Conservation (phyloP, 2,797 vertebrate genomes). For the Orientallactaga sibirica region DNA sequence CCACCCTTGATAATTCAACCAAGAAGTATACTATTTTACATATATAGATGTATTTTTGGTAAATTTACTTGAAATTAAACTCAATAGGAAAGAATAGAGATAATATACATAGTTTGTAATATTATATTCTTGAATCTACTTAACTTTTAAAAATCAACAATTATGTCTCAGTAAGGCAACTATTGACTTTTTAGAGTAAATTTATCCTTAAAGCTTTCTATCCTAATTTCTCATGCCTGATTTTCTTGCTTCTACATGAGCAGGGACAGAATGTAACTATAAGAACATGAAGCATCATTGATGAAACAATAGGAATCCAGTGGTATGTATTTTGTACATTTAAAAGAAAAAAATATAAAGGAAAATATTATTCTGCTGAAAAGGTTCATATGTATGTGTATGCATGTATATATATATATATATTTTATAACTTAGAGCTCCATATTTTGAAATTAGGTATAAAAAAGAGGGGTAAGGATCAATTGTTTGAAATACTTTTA, state of each 20-base stretch:
- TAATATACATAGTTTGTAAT: constrained; percentile 15
- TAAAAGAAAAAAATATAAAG: neutral
- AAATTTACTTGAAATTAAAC: neutral
- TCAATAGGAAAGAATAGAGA: neutral
- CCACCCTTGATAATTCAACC: neutral
- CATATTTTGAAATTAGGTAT: neutral
- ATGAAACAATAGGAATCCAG: neutral
- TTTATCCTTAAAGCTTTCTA: neutral
- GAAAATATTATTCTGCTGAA: neutral
- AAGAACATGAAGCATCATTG: neutral
- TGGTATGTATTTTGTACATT: constrained; percentile 34
- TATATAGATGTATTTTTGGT: too few relatives aligned
- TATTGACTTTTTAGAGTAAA: constrained; percentile 17
- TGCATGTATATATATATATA: too few relatives aligned
- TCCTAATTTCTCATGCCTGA: neutral
- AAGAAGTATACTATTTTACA: too few relatives aligned
- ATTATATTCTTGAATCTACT: constrained; percentile 17
- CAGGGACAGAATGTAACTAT: neutral
- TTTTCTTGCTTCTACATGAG: neutral
- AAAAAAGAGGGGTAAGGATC: neutral
- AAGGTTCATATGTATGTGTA: neutral
- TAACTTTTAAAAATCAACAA: constrained; percentile 49
- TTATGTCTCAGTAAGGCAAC: neutral
- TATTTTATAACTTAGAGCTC: neutral
- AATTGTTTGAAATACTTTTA: constrained; percentile 5